These are phyloP conservation scores for Hemibagrus wyckioides DNA, from an alignment of 2,113 vertebrate species.

Conservation along the genomic window DNA sequence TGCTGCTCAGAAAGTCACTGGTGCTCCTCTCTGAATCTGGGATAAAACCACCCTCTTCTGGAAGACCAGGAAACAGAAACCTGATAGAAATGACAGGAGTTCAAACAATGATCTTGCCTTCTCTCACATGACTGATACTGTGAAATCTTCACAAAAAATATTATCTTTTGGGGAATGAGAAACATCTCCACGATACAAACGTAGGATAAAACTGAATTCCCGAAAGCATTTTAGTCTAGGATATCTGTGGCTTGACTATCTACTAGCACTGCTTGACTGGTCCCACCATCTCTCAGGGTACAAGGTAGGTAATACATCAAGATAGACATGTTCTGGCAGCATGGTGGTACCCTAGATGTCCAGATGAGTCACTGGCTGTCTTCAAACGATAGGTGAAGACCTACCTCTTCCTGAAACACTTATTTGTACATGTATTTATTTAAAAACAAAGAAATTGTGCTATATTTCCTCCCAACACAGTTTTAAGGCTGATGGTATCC, in stretches of 20 bases:
- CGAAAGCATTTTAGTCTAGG: background rate
- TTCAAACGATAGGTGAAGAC: too few species aligned
- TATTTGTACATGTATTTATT: too few species aligned
- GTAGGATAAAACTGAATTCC: background rate
- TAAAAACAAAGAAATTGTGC: too few species aligned
- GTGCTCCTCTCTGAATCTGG: constrained; percentile 70
- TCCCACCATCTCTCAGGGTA: too few species aligned
- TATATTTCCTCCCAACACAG: too few species aligned
- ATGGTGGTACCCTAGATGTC: too few species aligned
- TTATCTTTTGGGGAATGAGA: background rate
- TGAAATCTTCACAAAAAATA: background rate
- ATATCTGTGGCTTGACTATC: background rate
- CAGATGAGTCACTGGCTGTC: too few species aligned
- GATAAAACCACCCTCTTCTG: constrained; percentile 87
- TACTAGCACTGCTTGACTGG: too few species aligned
- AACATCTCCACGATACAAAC: background rate
- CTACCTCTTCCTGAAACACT: too few species aligned
- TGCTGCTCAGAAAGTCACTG: constrained; percentile 70
- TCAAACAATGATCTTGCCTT: background rate
- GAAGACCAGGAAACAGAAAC: constrained; percentile 94
- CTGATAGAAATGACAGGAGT: constrained; percentile 64
- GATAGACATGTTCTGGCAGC: too few species aligned
- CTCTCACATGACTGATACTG: background rate
- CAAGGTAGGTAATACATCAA: too few species aligned
- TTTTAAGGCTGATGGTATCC: too few species aligned